These are phyloP conservation scores for Eupithecia tripunctaria DNA, from an alignment of 2,888 invertebrate species.

Conservation along the genomic window DNA sequence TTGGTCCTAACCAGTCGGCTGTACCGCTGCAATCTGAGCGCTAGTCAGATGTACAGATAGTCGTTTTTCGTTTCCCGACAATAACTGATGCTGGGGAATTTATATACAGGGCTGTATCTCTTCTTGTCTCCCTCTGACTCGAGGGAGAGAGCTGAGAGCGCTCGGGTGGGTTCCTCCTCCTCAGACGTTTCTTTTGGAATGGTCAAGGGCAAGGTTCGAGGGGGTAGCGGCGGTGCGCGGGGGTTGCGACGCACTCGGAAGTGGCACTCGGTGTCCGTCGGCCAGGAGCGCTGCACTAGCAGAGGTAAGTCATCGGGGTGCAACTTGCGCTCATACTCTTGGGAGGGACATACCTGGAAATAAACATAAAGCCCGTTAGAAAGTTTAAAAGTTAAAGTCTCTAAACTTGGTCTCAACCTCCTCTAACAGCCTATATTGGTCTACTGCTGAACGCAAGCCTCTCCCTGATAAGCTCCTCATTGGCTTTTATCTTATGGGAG, in stretches of 20 bases:
- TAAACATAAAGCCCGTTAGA: background rate
- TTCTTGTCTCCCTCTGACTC: conserved; percentile 72
- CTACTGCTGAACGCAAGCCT: too few species aligned
- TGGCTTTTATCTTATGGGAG: too few species aligned
- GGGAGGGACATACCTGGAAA: conserved; percentile 87
- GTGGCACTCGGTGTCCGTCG: conserved; percentile 88
- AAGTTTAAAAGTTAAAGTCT: background rate
- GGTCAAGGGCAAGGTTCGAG: conserved; percentile 73
- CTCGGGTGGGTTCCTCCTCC: conserved; percentile 71
- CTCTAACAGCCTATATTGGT: too few species aligned
- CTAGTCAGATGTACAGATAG: conserved; percentile 79
- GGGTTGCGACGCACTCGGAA: conserved; percentile 93
- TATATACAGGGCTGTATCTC: conserved; percentile 80
- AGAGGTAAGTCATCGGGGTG: conserved; percentile 94
- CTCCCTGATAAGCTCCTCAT: too few species aligned
- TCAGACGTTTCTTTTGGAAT: conserved; percentile 58
- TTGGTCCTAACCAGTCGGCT: conserved; percentile 39
- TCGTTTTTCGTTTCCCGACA: conserved; percentile 79
- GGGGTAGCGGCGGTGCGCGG: conserved; percentile 91
- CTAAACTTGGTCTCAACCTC: too few species aligned
- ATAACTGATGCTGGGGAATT: conserved; percentile 79
- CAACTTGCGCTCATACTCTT: conserved; percentile 94
- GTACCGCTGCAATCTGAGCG: conserved; percentile 51
- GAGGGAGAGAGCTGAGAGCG: conserved; percentile 76
- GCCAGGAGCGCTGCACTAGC: conserved; percentile 91